Evolutionary conservation across 2,888 invertebrate species (phyloP), one percentile per base, ranked within the genome.

Genomic region (Rhogogaster chlorosoma): DNA sequence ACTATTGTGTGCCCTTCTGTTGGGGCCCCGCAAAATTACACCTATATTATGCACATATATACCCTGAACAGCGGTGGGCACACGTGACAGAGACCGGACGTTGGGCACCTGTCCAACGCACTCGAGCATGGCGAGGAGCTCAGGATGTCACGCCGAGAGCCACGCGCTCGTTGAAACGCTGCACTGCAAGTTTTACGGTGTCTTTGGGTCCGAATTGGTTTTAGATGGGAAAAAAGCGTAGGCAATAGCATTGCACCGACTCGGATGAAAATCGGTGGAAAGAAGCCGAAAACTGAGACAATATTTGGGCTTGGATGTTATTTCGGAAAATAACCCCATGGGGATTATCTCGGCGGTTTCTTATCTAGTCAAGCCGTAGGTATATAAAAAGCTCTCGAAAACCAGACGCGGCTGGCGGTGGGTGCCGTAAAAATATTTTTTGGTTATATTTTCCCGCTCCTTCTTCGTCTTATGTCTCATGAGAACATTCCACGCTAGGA

Each of bases 41-140:
- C 67, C 32, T 67, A 67, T 67, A 73, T 38, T 71, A 49, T 32
- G 45, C 7, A n/a, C 6, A 71, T 22, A 61, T 57, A 1, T 36
- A 38, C 32, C 9, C 22, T 15, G 61, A 80, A 57, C 80, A 80
- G 22, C 61, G 49, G 49, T 32, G n/a, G 49, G 32, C 49, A 77
- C 77, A 77, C 77, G 77, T 77, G 77, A 53, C 77, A 32, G 29
- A 9, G n/a, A 57, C 80, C 61, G 80, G 61, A 80, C 36, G 57
- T 80, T 22, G 80, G 80, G 80, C 80, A 80, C 80, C 80, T 80
- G 80, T 61, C 61, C 61, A 61, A 80, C n/a, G 80, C 80, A 80
- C 61, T 80, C 80, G 61, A 80, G 22, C 80, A 80, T 80, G 45
- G 18, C 80, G 57, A 77, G 53, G 29, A n/a, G n/a, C 53, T 77